Percentiles rank a stretch among this genome's conserved stretches.
Evolutionary conservation across 2,113 vertebrate species (phyloP).

Genomic region (Boleophthalmus pectinirostris): DNA sequence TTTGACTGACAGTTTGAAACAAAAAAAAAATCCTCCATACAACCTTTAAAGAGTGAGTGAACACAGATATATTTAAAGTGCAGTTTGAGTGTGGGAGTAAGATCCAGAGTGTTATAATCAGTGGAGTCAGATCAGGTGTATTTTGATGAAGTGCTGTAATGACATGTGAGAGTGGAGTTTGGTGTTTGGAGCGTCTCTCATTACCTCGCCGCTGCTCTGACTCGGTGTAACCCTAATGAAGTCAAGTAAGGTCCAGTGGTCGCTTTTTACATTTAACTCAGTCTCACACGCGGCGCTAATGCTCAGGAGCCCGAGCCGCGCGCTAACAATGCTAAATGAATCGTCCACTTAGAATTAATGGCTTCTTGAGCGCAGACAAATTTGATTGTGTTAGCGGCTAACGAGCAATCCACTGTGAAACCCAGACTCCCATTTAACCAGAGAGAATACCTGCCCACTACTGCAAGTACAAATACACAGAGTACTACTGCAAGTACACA

Average conservation of each 20-base stretch:
- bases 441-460: conserved; percentile 32
- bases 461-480: no score
- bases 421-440: conserved; percentile 30
- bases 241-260: conserved; percentile 2
- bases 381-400: conserved; percentile 56
- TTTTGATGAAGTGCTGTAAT: no score
- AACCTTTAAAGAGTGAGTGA: no score
- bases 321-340: conserved; percentile 53
- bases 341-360: conserved; percentile 64
- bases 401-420: conserved; percentile 45
- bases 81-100: no score
- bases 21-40: no score
- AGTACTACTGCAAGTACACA: no score
- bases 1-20: no score
- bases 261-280: conserved; percentile 27
- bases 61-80: no score
- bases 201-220: background rate
- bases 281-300: conserved; percentile 9
- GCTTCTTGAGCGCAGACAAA: conserved; percentile 59
- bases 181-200: background rate
- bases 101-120: no score
- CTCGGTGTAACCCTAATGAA: background rate
- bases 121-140: no score
- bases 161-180: no score
- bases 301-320: conserved; percentile 20